Percentiles rank a stretch among this genome's conserved stretches.
Evolutionary conservation across 2,888 invertebrate genomes (phyloP).

Genomic region (Brachynemurus nebulosus): DNA sequence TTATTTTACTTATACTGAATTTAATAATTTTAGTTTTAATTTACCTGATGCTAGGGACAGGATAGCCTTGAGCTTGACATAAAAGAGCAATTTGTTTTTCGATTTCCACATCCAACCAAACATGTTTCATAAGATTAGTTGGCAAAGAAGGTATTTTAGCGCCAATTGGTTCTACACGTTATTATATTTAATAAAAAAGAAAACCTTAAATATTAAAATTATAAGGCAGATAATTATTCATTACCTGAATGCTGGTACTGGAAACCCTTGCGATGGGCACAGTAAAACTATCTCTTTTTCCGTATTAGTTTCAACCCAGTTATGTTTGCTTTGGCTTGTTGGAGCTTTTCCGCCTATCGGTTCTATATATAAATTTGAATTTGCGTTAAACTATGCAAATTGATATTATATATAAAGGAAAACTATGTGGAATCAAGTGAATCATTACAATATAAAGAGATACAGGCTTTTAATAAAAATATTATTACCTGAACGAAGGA

Average conservation of each 20-base stretch:
- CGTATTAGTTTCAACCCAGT: neutral
- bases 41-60: conserved; percentile 48
- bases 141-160: neutral
- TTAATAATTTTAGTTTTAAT: too few relatives aligned
- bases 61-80: conserved; percentile 62
- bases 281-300: conserved; percentile 35
- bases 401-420: neutral
- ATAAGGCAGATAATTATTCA: neutral
- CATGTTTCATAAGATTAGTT: conserved; percentile 47
- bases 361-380: too few relatives aligned
- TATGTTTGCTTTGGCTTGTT: neutral
- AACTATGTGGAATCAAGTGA: neutral
- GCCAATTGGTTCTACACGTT: conserved; percentile 20
- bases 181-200: neutral
- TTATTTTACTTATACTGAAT: too few relatives aligned
- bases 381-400: too few relatives aligned
- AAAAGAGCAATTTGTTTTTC: conserved; percentile 35
- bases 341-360: conserved; percentile 3
- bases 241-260: conserved; percentile 24
- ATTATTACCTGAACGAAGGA: conserved; percentile 38
- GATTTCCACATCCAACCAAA: conserved; percentile 22
- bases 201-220: neutral
- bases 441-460: neutral
- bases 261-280: conserved; percentile 55
- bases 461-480: neutral